Evolutionary conservation across 2,797 vertebrate genomes (phyloP), one percentile per base, ranked within the genome.

Genomic region (Chiroxiphia lanceolata): DNA sequence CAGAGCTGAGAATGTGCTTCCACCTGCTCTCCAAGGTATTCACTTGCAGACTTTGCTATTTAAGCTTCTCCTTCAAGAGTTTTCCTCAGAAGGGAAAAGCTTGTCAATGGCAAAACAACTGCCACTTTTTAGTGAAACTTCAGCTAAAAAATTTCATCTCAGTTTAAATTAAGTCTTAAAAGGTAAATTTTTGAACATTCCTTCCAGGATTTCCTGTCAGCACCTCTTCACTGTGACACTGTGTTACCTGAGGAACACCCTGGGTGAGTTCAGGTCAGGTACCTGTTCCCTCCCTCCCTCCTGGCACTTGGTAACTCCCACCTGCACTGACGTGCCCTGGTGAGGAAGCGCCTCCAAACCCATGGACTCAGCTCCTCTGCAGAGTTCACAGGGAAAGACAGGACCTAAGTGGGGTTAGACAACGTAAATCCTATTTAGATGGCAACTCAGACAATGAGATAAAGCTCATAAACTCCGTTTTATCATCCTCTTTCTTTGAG

Each of bases 171-270:
- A 9, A 23, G 18, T 1, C 23, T 13, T 6, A 18, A 9, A 45
- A 57, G 29, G 12, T 5, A 15, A 33, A 36, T 45, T 38, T 36
- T 48, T 13, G 6, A 6, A 3, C 7, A 2, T 15, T 17, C 16
- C 45, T 42, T 13, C 27, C 0, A 18, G 56, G 47, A 5, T 20
- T 27, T 2, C 0, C 13, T 2, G 3, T 6, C 63, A 8, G 15
- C 67, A 1, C 8, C 33, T 20, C 21, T 1, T 29, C 12, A 4
- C 0, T 0, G 44, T 0, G 36, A 13, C 3, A 31, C 44, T 26
- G 53, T 8, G 27, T 3, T 26, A 1, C 5, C 4, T 1, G 29
- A 4, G 5, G 11, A 53, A 34, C 9, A 21, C 2, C 42, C 9
- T 0, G 2, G 11, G 34, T 38, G 36, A 33, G 63, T 53, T 4